These are phyloP conservation scores for Lycaena phlaeas DNA, from an alignment of 2,888 invertebrate species.

Conservation along the genomic window DNA sequence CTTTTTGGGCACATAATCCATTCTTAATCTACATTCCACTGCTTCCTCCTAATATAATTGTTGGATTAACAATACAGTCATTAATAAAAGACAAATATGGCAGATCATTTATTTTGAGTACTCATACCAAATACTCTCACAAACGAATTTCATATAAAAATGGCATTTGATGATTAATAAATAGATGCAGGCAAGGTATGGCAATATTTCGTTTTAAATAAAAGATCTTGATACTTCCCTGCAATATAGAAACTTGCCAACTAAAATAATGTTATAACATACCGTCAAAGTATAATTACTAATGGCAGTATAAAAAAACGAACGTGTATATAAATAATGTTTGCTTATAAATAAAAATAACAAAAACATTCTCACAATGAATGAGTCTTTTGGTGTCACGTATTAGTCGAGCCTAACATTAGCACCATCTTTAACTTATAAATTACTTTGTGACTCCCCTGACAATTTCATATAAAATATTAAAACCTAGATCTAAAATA, in stretches of 20 bases:
- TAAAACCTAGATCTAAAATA: conserved; percentile 69
- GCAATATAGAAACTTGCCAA: conserved; percentile 52
- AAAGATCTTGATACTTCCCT: conserved; percentile 65
- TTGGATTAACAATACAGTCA: conserved; percentile 62
- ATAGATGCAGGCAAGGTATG: conserved; percentile 72
- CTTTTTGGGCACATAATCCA: conserved; percentile 69
- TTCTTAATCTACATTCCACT: conserved; percentile 64
- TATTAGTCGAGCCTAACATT: conserved; percentile 70
- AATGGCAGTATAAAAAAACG: conserved; percentile 66
- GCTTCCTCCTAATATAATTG: conserved; percentile 47
- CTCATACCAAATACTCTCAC: conserved; percentile 60
- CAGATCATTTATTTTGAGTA: conserved; percentile 72
- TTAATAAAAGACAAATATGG: conserved; percentile 69
- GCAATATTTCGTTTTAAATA: conserved; percentile 63
- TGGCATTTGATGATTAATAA: conserved; percentile 52
- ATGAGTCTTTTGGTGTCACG: conserved; percentile 71
- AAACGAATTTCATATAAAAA: conserved; percentile 59
- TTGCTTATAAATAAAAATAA: conserved; percentile 68
- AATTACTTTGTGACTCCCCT: conserved; percentile 70
- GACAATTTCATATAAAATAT: conserved; percentile 70
- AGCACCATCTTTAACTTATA: conserved; percentile 68
- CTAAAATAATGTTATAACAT: conserved; percentile 35
- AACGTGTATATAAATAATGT: conserved; percentile 65
- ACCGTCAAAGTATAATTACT: conserved; percentile 55
- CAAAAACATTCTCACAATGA: conserved; percentile 66